Evolutionary conservation across 2,797 vertebrate species (phyloP).

Genomic region (Neostethus bicornis): DNA sequence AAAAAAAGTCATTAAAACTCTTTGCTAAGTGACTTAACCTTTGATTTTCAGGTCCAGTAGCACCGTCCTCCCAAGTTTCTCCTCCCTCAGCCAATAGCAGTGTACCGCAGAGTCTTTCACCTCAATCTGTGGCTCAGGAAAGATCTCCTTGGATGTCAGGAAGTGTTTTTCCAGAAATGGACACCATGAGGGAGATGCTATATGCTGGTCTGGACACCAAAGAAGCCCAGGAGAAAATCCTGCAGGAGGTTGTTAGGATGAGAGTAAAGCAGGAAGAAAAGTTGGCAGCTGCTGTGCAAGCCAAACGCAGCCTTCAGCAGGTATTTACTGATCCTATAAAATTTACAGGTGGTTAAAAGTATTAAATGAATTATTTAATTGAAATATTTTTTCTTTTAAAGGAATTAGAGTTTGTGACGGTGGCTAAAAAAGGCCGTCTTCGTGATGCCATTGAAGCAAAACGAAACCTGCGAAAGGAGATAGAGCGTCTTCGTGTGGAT

Average conservation of each 20-base stretch:
- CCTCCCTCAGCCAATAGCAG: conserved; percentile 83
- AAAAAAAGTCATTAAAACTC: not conserved
- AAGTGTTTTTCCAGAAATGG: conserved; percentile 83
- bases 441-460: conserved; percentile 95
- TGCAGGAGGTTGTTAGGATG: conserved; percentile 95
- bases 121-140: conserved; percentile 65
- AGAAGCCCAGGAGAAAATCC: conserved; percentile 94
- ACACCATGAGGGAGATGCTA: conserved; percentile 90
- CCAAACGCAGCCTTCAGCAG: conserved; percentile 95
- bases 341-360: not conserved
- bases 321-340: conserved; percentile 60
- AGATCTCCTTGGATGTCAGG: conserved; percentile 66
- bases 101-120: conserved; percentile 86
- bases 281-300: conserved; percentile 89
- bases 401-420: conserved; percentile 95
- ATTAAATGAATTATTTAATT: not conserved
- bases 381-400: conserved; percentile 48
- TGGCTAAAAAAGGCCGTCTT: conserved; percentile 95
- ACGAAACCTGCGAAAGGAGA: conserved; percentile 92
- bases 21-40: not conserved
- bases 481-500: conserved; percentile 89
- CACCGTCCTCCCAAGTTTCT: conserved; percentile 61
- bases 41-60: conserved; percentile 50
- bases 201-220: conserved; percentile 89
- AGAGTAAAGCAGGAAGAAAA: conserved; percentile 96